Conservation (phyloP, 2,113 vertebrate species). For the Aptenodytes patagonicus region DNA sequence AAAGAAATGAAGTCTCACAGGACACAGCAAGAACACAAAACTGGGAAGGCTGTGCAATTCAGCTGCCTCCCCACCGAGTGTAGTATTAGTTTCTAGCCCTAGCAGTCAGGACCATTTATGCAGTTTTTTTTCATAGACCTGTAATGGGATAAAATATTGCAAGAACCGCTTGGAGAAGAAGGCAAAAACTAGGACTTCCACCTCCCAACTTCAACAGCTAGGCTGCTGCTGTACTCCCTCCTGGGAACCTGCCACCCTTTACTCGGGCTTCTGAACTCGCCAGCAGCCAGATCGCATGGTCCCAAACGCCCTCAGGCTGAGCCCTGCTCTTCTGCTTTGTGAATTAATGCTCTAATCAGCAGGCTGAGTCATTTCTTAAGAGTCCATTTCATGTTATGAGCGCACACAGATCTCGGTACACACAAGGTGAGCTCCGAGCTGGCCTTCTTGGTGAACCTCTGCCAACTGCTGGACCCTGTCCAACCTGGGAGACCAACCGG, state of each 20-base stretch:
- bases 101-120: neutral
- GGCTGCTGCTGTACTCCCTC: neutral
- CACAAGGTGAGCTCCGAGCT: rapidly evolving
- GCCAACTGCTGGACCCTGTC: neutral
- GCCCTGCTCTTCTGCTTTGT: neutral
- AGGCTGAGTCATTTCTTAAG: neutral
- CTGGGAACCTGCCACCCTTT: neutral
- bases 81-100: neutral
- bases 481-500: neutral
- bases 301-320: neutral
- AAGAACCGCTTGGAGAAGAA: neutral
- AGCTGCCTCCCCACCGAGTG: neutral
- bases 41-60: neutral
- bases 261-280: neutral
- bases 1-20: neutral
- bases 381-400: rapidly evolving
- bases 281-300: rapidly evolving
- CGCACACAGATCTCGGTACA: rapidly evolving
- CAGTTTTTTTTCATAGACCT: neutral
- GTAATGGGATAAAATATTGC: neutral
- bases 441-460: neutral
- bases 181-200: neutral
- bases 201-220: neutral
- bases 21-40: neutral
- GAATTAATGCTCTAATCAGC: neutral